Evolutionary conservation across 1,140 invertebrate species (phyloP).

Genomic region (Leptinotarsa undecemlineata): DNA sequence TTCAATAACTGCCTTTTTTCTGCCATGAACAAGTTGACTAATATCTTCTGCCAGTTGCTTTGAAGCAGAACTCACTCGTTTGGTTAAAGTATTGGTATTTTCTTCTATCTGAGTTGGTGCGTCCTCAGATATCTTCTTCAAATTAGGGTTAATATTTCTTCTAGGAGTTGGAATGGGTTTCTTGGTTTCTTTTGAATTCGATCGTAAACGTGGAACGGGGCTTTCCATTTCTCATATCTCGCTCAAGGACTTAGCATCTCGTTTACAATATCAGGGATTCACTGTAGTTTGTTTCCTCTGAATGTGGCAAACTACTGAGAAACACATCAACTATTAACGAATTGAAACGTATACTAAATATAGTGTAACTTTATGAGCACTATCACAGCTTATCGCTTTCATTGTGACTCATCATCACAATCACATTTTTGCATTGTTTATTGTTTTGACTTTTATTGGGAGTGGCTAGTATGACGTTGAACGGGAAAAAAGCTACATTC

Average conservation of each 20-base stretch:
- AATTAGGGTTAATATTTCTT: slow-evolving; percentile 26
- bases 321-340: no score
- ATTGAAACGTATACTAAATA: neutral
- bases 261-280: neutral
- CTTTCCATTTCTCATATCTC: slow-evolving; percentile 37
- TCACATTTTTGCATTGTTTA: neutral
- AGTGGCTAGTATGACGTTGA: neutral
- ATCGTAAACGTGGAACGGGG: slow-evolving; percentile 42
- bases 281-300: neutral
- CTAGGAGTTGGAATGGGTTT: slow-evolving; percentile 45
- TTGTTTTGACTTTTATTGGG: neutral
- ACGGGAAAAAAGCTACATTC: no score
- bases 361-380: neutral
- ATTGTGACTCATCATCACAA: slow-evolving; percentile 8
- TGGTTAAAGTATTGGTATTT: slow-evolving; percentile 32
- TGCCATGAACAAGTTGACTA: slow-evolving; percentile 58
- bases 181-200: slow-evolving; percentile 32
- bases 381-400: neutral
- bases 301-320: no score
- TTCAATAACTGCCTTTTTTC: slow-evolving; percentile 59
- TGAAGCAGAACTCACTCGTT: slow-evolving; percentile 52
- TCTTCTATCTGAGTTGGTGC: slow-evolving; percentile 27
- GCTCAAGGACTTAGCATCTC: neutral
- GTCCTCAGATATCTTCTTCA: slow-evolving; percentile 22
- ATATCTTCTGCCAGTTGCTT: slow-evolving; percentile 59